Conservation (phyloP, 2,888 invertebrate species). For the Hymenopus coronatus region DNA sequence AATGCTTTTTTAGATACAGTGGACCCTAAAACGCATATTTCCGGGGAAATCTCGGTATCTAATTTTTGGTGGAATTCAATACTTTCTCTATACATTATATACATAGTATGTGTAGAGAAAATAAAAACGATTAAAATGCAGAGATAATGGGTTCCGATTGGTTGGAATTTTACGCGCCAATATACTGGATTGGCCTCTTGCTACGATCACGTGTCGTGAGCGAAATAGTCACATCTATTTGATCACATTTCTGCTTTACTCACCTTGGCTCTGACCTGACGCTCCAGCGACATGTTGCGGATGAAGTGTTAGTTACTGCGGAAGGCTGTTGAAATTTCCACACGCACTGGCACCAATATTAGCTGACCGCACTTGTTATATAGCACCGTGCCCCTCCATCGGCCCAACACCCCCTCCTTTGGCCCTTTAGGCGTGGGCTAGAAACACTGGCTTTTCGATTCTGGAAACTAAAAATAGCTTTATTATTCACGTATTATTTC, state of each 20-base stretch:
- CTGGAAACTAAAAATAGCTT: constrained; percentile 1
- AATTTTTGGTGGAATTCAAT: no score
- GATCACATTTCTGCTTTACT: constrained; percentile 41
- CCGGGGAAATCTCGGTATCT: no score
- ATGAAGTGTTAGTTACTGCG: background rate
- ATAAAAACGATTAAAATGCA: no score
- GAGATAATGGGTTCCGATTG: no score
- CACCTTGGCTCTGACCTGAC: constrained; percentile 88
- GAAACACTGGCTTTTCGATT: background rate
- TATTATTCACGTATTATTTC: constrained; percentile 13
- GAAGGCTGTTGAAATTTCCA: background rate
- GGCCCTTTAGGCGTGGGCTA: background rate
- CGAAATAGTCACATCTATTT: no score
- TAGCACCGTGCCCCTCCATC: background rate
- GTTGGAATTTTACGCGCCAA: no score
- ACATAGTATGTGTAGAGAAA: no score
- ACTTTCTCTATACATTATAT: no score
- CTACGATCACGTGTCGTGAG: no score
- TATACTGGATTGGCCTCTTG: no score
- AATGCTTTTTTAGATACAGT: no score
- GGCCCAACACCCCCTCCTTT: background rate
- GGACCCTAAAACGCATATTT: no score
- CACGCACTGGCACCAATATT: constrained; percentile 15
- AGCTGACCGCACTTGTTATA: constrained; percentile 6
- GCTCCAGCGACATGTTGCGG: constrained; percentile 81